Conservation (phyloP, 64 coral and sea anemone genomes). For the Anthopleura sola region DNA sequence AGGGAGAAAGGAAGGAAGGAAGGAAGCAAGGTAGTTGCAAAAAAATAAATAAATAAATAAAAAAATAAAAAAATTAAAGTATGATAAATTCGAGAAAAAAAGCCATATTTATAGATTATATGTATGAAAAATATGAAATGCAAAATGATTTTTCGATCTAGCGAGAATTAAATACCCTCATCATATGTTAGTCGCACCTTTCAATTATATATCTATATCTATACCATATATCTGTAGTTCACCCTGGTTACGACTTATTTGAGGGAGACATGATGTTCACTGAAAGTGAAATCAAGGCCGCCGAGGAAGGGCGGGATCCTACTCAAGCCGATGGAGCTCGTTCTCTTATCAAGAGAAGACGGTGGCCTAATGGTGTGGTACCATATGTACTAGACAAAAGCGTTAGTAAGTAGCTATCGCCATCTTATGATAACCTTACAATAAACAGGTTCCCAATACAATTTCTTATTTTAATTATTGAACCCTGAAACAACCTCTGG, state of each 20-base stretch:
- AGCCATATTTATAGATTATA: too few relatives aligned
- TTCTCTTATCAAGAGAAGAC: constrained; percentile 13
- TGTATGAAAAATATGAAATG: too few relatives aligned
- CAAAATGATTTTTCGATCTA: too few relatives aligned
- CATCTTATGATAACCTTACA: background rate
- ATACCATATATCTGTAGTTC: background rate
- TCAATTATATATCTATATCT: too few relatives aligned
- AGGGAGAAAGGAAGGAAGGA: background rate
- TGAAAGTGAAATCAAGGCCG: constrained; percentile 35
- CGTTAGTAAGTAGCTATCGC: constrained; percentile 31
- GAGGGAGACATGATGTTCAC: constrained; percentile 67
- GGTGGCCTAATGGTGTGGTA: constrained; percentile 48
- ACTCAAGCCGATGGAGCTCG: constrained; percentile 5
- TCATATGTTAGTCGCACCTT: too few relatives aligned
- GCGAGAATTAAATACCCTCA: too few relatives aligned
- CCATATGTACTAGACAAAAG: constrained; percentile 52
- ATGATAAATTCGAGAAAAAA: too few relatives aligned
- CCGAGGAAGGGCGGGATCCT: constrained; percentile 41
- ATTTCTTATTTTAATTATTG: too few relatives aligned
- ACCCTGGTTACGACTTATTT: constrained; percentile 26
- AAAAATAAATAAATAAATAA: background rate
- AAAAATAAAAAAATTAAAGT: background rate
- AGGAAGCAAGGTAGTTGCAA: background rate
- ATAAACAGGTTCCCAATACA: too few relatives aligned
- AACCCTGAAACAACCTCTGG: too few relatives aligned